Conservation (phyloP, 1,140 invertebrate species). For the Zaprionus capensis region DNA sequence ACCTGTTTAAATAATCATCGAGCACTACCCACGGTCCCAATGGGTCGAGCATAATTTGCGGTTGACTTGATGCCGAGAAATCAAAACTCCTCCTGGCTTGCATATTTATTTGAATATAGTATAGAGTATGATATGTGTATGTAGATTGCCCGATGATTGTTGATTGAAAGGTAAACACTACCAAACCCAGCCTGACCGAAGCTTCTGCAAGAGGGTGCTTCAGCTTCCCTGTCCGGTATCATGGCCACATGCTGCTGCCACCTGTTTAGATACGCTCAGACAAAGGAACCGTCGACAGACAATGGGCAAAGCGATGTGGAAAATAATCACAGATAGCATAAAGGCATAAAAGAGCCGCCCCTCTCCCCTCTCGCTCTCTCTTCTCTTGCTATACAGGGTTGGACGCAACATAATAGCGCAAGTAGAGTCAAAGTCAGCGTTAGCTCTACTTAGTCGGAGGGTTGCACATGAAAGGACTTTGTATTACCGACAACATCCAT, state of each 20-base stretch:
- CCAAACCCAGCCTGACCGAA: constrained; percentile 31
- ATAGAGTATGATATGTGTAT: not conserved
- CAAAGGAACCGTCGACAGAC: constrained; percentile 61
- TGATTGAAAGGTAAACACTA: constrained; percentile 80
- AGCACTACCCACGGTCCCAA: not conserved
- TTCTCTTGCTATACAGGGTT: constrained; percentile 34
- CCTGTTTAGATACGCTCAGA: constrained; percentile 76
- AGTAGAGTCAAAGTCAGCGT: constrained; percentile 16
- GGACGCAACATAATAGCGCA: constrained; percentile 17
- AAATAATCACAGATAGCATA: constrained; percentile 82
- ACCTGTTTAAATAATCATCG: constrained; percentile 43
- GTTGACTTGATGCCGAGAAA: constrained; percentile 64
- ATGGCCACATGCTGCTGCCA: constrained; percentile 75
- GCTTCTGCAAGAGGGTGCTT: not conserved
- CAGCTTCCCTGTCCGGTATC: not conserved
- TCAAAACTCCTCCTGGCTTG: constrained; percentile 29
- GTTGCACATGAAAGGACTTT: constrained; percentile 64
- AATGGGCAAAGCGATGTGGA: constrained; percentile 79
- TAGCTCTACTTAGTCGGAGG: constrained; percentile 16
- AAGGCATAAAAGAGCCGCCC: constrained; percentile 59
- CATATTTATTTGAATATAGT: constrained; percentile 62
- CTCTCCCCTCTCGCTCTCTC: not conserved
- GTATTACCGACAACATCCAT: constrained; percentile 54
- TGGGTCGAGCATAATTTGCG: constrained; percentile 54
- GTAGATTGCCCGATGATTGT: constrained; percentile 26